A percentile compares a stretch with the other conserved stretches of the same genome.
Evolutionary conservation across 2,113 vertebrate genomes (phyloP).

Genomic region (Rhynchomys soricoides): DNA sequence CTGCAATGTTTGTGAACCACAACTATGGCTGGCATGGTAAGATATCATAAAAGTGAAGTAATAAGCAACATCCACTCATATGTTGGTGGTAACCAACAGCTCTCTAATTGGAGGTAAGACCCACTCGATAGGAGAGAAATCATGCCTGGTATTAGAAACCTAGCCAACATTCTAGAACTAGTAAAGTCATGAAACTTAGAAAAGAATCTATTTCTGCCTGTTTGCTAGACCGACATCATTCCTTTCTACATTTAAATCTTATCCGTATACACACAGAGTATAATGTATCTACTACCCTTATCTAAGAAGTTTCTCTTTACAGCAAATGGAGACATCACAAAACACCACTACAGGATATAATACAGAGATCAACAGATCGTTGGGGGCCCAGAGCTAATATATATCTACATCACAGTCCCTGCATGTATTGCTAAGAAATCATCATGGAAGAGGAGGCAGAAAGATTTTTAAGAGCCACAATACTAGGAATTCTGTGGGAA

Average conservation of each 20-base stretch:
- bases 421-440: not conserved
- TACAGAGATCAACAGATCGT: not conserved
- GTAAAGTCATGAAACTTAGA: not conserved
- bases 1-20: not conserved
- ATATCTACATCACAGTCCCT: not conserved
- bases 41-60: too few species aligned
- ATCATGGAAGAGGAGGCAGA: not conserved
- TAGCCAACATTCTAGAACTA: not conserved
- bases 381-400: too few species aligned
- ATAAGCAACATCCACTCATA: too few species aligned
- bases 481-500: not conserved
- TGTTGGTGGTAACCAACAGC: not conserved
- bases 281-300: not conserved
- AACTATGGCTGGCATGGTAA: fast-evolving
- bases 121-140: not conserved
- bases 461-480: not conserved
- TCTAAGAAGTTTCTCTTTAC: not conserved
- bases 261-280: not conserved
- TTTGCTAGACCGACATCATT: not conserved
- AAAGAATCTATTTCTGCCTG: not conserved
- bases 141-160: not conserved
- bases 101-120: not conserved
- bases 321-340: not conserved
- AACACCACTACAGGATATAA: not conserved
- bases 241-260: not conserved